A percentile compares a stretch with the other conserved stretches of the same genome.
Evolutionary conservation across 2,888 invertebrate species (phyloP).

Genomic region (Sympetrum striolatum): DNA sequence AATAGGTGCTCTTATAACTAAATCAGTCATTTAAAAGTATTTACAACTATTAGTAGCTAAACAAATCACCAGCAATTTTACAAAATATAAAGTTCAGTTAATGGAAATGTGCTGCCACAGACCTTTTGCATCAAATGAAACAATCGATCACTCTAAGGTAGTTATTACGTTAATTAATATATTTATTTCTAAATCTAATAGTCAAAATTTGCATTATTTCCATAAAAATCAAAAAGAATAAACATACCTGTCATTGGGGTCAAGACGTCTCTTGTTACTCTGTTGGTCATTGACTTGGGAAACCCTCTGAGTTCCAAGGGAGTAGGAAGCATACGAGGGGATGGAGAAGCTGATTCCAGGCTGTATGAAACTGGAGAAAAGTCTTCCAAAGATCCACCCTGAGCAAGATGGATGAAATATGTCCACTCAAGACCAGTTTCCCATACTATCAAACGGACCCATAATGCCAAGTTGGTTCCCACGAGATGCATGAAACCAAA

Average conservation of each 20-base stretch:
- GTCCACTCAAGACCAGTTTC: constrained; percentile 64
- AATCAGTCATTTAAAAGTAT: no score
- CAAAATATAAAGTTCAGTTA: no score
- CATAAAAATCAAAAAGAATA: no score
- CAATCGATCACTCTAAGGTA: no score
- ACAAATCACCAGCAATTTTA: no score
- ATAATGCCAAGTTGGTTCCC: constrained; percentile 64
- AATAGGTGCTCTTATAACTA: no score
- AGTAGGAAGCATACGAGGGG: constrained; percentile 54
- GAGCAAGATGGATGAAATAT: constrained; percentile 60
- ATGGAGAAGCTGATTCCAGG: constrained; percentile 44
- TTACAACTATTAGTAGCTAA: no score
- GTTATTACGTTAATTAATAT: no score
- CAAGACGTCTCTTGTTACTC: background rate
- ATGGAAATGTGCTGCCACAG: no score
- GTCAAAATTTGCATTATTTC: no score
- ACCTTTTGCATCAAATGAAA: no score
- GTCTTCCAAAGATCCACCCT: constrained; percentile 49
- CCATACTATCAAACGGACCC: constrained; percentile 63
- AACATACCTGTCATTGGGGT: constrained; percentile 10
- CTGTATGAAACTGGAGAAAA: background rate
- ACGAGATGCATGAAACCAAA: constrained; percentile 65
- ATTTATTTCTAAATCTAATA: no score
- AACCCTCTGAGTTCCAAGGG: constrained; percentile 60
- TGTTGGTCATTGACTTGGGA: constrained; percentile 55